Percentiles rank a stretch among this genome's conserved stretches.
phyloP scores from a whole-genome alignment of 2,888 invertebrate genomes.

The Scaptomyza caliginosa region DNA sequence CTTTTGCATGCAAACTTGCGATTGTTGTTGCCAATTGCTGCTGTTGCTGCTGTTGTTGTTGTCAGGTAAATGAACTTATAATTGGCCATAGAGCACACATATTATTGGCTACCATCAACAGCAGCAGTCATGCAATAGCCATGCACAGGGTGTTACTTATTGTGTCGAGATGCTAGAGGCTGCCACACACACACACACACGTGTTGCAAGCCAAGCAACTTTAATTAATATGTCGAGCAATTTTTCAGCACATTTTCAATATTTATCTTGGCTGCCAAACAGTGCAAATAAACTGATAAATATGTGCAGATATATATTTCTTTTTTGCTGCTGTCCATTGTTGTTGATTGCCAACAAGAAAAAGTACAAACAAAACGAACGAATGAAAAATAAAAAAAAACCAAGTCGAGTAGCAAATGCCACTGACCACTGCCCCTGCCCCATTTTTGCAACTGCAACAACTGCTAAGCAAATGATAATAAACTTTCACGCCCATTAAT shows the following conservation, averaged over 20 bases:
- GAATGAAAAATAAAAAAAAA: too few relatives aligned
- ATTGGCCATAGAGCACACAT: slow-evolving; percentile 66
- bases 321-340: slow-evolving; percentile 32
- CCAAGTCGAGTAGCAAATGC: slow-evolving; percentile 46
- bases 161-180: slow-evolving; percentile 4
- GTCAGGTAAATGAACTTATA: slow-evolving; percentile 77
- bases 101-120: slow-evolving; percentile 13
- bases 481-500: slow-evolving; percentile 80
- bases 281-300: slow-evolving; percentile 70
- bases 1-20: slow-evolving; percentile 59
- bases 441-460: slow-evolving; percentile 30
- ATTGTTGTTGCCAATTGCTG: slow-evolving; percentile 28
- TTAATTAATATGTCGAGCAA: slow-evolving; percentile 51
- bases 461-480: slow-evolving; percentile 69
- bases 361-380: neutral
- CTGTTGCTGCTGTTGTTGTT: slow-evolving; percentile 26
- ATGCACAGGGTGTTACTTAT: slow-evolving; percentile 13
- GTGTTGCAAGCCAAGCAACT: slow-evolving; percentile 30
- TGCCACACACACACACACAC: slow-evolving; percentile 20
- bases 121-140: slow-evolving; percentile 28
- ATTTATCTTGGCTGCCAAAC: slow-evolving; percentile 66
- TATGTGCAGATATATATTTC: slow-evolving; percentile 34
- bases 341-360: slow-evolving; percentile 22
- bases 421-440: slow-evolving; percentile 12
- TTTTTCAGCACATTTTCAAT: slow-evolving; percentile 67